phyloP scores from a whole-genome alignment of 2,888 invertebrate species.

The Phalangium opilio region DNA sequence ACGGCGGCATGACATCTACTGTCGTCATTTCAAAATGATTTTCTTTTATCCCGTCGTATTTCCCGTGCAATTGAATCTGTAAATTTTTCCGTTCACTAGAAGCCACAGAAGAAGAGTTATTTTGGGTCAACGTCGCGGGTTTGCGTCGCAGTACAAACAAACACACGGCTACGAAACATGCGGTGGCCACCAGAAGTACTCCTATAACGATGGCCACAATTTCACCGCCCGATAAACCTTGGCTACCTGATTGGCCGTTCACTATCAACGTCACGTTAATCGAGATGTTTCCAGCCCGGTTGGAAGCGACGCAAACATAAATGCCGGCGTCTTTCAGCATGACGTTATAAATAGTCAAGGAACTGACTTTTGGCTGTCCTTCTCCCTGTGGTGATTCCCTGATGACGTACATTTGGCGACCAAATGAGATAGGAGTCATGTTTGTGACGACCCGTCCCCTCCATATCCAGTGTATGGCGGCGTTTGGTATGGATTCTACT shows the following conservation, averaged over 20 bases:
- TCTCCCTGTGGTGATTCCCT: constrained; percentile 12
- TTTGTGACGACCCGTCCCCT: constrained; percentile 20
- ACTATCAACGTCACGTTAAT: constrained; percentile 17
- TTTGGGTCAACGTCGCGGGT: background rate
- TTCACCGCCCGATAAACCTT: constrained; percentile 17
- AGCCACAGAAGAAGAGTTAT: too few relatives aligned
- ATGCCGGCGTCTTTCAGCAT: constrained; percentile 22
- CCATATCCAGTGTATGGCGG: constrained; percentile 20
- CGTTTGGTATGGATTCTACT: constrained; percentile 18
- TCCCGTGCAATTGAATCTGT: background rate
- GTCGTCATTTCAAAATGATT: constrained; percentile 2
- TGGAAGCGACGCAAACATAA: constrained; percentile 19
- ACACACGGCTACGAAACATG: constrained; percentile 18
- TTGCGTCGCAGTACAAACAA: constrained; percentile 16
- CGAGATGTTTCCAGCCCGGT: constrained; percentile 20
- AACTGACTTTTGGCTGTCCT: constrained; percentile 18
- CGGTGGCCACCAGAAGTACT: constrained; percentile 18
- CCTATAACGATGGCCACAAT: constrained; percentile 21
- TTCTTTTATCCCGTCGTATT: constrained; percentile 1
- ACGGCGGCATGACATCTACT: background rate
- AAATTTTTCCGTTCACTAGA: constrained; percentile 1
- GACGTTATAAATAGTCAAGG: constrained; percentile 21
- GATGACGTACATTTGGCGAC: constrained; percentile 21
- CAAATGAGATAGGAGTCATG: constrained; percentile 22
- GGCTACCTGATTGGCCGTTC: constrained; percentile 6